Evolutionary conservation across 2,888 invertebrate genomes (phyloP).

Genomic region (Agonopterix subpropinquella): DNA sequence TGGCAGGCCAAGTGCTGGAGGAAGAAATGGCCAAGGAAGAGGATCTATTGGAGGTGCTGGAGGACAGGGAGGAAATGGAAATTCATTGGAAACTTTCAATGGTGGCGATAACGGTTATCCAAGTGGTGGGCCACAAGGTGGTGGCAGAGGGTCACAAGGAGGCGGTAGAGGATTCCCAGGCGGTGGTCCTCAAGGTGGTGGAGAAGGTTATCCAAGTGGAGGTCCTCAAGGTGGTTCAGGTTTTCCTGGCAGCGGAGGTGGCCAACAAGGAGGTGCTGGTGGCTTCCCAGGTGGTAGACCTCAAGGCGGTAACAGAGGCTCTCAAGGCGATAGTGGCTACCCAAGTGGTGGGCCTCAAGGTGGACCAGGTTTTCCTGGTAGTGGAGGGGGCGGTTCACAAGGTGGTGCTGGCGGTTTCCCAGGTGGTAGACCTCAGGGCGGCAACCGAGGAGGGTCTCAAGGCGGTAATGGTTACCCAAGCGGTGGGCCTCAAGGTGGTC

Average conservation of each 20-base stretch:
- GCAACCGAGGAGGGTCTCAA: neutral
- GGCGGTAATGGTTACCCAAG: slow-evolving; percentile 12
- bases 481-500: slow-evolving; percentile 7
- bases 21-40: slow-evolving; percentile 20
- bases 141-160: slow-evolving; percentile 8
- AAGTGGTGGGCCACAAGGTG: slow-evolving; percentile 24
- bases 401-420: slow-evolving; percentile 23
- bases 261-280: slow-evolving; percentile 21
- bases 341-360: slow-evolving; percentile 11
- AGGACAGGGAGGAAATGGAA: slow-evolving; percentile 8
- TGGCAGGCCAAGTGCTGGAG: slow-evolving; percentile 25
- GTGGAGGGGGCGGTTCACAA: slow-evolving; percentile 16
- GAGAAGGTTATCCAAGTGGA: slow-evolving; percentile 12
- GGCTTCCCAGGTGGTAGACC: slow-evolving; percentile 19
- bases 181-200: slow-evolving; percentile 23
- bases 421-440: slow-evolving; percentile 11
- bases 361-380: neutral
- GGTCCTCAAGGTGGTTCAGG: slow-evolving; percentile 16
- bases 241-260: slow-evolving; percentile 15
- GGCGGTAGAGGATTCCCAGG: slow-evolving; percentile 27
- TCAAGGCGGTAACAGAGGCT: slow-evolving; percentile 3
- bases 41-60: neutral
- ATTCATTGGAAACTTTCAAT: slow-evolving; percentile 14
- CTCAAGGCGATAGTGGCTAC: slow-evolving; percentile 11
- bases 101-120: slow-evolving; percentile 27